A percentile compares a stretch with the other conserved stretches of the same genome.
Conservation (phyloP, 1,140 invertebrate genomes). For the Drosophila albomicans region DNA sequence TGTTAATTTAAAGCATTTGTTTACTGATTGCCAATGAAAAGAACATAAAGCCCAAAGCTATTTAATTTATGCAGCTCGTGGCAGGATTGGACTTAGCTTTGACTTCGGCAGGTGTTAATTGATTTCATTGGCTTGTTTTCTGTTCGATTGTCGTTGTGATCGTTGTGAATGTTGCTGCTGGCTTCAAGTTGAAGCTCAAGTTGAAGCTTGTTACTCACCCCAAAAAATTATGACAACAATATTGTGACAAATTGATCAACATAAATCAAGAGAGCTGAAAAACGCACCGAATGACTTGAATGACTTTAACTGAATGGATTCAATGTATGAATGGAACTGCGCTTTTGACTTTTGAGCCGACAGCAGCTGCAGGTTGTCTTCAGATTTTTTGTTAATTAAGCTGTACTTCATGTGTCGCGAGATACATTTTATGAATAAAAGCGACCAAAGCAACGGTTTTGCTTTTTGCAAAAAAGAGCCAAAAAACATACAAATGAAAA, state of each 20-base stretch:
- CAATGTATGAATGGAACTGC: constrained; percentile 75
- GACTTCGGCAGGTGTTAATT: constrained; percentile 75
- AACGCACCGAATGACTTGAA: constrained; percentile 33
- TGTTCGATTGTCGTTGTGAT: constrained; percentile 20
- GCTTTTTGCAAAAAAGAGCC: constrained; percentile 15
- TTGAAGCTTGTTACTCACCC: constrained; percentile 44
- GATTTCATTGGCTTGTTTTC: constrained; percentile 69
- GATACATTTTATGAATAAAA: constrained; percentile 76
- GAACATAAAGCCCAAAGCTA: constrained; percentile 64
- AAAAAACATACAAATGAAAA: constrained; percentile 13
- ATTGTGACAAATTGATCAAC: constrained; percentile 57
- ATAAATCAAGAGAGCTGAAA: constrained; percentile 56
- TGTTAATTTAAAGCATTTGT: constrained; percentile 65
- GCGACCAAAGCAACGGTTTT: constrained; percentile 37
- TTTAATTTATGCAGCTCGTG: constrained; percentile 79
- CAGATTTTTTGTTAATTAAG: constrained; percentile 79
- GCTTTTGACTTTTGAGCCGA: constrained; percentile 34
- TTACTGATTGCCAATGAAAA: constrained; percentile 58
- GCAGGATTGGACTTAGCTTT: constrained; percentile 21
- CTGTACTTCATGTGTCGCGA: constrained; percentile 70
- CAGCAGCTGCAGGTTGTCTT: constrained; percentile 69
- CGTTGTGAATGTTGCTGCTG: too few relatives aligned
- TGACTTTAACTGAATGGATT: constrained; percentile 39
- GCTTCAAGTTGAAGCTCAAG: too few relatives aligned
- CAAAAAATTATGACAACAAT: constrained; percentile 59